These are phyloP conservation scores for Siphonodentalium dalli DNA, from an alignment of 2,888 invertebrate species.

Conservation along the genomic window DNA sequence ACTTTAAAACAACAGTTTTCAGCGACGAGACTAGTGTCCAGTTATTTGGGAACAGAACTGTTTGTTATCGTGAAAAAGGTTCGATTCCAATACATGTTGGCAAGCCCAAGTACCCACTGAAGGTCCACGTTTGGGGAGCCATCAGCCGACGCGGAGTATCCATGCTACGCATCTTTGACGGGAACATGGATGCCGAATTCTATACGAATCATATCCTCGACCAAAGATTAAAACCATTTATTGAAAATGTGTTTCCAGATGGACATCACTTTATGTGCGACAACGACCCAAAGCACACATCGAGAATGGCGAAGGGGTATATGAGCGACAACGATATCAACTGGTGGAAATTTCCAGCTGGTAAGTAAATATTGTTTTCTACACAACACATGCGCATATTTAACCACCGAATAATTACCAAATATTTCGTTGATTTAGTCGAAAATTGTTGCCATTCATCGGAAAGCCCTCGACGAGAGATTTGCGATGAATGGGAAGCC, in stretches of 20 bases:
- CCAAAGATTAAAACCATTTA: not conserved
- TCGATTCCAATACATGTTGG: too few species aligned
- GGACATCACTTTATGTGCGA: not conserved
- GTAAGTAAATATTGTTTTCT: too few species aligned
- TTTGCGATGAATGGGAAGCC: too few species aligned
- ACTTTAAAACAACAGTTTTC: not conserved
- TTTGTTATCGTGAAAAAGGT: not conserved
- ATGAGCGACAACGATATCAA: not conserved
- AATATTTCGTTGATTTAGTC: too few species aligned
- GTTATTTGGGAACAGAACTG: not conserved
- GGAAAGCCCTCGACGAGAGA: too few species aligned
- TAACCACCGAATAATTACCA: too few species aligned
- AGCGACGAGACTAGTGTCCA: slow-evolving; percentile 2
- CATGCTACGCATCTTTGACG: not conserved
- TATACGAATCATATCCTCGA: not conserved
- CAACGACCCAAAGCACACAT: too few species aligned
- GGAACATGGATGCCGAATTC: slow-evolving; percentile 1
- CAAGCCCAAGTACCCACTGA: slow-evolving; percentile 3
- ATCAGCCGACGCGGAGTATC: not conserved
- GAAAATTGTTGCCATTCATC: too few species aligned
- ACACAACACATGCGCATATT: too few species aligned
- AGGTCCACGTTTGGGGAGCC: slow-evolving; percentile 4
- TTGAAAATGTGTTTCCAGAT: too few species aligned
- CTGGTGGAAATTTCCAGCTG: not conserved
- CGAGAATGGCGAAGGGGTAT: not conserved